Evolutionary conservation across 2,113 vertebrate species (phyloP).

Genomic region (Larimichthys polyactis): DNA sequence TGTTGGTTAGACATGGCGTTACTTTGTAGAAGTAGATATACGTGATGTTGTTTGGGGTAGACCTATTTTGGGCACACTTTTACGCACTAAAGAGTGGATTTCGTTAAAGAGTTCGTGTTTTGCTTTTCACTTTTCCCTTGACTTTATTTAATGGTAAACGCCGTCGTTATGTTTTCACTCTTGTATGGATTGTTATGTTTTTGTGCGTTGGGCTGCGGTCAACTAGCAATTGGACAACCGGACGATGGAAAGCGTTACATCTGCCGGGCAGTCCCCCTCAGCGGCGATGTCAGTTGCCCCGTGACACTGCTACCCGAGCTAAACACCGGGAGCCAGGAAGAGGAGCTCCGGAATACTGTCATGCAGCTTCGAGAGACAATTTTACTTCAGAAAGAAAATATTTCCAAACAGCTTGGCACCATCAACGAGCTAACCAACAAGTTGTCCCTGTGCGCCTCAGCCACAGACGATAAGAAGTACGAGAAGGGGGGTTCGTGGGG

Average conservation of each 20-base stretch:
- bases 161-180: constrained; percentile 78
- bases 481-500: constrained; percentile 80
- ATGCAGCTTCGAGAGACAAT: constrained; percentile 95
- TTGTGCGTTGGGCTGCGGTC: constrained; percentile 70
- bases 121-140: background rate
- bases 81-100: constrained; percentile 48
- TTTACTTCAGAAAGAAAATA: constrained; percentile 94
- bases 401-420: constrained; percentile 91
- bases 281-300: constrained; percentile 86
- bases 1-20: background rate
- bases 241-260: constrained; percentile 90
- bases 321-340: constrained; percentile 86
- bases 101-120: background rate
- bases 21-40: constrained; percentile 1
- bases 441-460: constrained; percentile 90
- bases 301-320: constrained; percentile 85
- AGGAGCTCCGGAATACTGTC: constrained; percentile 91
- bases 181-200: constrained; percentile 79
- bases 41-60: constrained; percentile 13
- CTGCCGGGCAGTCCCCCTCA: constrained; percentile 90
- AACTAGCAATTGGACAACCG: constrained; percentile 68
- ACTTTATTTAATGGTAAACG: background rate
- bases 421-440: constrained; percentile 95
- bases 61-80: constrained; percentile 25
- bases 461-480: constrained; percentile 80